Percentiles rank a stretch among this genome's conserved stretches.
These are phyloP conservation scores for Hermodice carunculata DNA, from an alignment of 2,888 invertebrate species.

Conservation along the genomic window DNA sequence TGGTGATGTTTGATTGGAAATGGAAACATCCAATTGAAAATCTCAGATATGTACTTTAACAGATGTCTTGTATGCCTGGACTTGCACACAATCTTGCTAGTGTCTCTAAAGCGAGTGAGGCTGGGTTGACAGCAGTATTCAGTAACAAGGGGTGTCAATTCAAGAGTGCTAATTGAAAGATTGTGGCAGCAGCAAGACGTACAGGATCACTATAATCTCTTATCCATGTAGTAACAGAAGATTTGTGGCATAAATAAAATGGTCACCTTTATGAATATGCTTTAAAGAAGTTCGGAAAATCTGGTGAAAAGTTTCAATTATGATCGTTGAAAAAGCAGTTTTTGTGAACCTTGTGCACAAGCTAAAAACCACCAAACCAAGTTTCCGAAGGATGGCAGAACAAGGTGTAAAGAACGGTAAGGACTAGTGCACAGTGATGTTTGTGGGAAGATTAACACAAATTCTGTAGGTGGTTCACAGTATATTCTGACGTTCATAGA, in stretches of 20 bases:
- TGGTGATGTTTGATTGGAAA: slow-evolving; percentile 9
- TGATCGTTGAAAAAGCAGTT: not conserved
- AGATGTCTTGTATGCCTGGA: slow-evolving; percentile 19
- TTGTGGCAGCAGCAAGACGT: slow-evolving; percentile 1
- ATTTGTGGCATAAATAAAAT: slow-evolving; percentile 13
- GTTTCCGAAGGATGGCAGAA: not conserved
- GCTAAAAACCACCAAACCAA: slow-evolving; percentile 4
- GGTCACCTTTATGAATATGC: slow-evolving; percentile 10
- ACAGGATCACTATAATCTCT: slow-evolving; percentile 7
- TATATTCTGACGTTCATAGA: slow-evolving; percentile 23
- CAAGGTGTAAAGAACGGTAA: not conserved
- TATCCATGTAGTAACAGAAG: not conserved
- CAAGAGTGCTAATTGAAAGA: not conserved
- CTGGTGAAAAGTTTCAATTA: slow-evolving; percentile 7
- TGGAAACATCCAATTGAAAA: not conserved
- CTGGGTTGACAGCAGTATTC: slow-evolving; percentile 3
- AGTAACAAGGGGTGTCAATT: slow-evolving; percentile 5
- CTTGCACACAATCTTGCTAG: slow-evolving; percentile 15
- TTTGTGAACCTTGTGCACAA: slow-evolving; percentile 17
- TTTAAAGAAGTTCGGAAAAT: slow-evolving; percentile 4
- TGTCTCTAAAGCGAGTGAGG: slow-evolving; percentile 6
- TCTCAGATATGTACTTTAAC: not conserved
- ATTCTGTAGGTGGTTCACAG: not conserved
- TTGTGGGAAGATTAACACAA: slow-evolving; percentile 2
- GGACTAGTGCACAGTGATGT: slow-evolving; percentile 19